These are phyloP conservation scores for Sphaerodactylus townsendi DNA, from an alignment of 2,113 vertebrate genomes.

Conservation along the genomic window DNA sequence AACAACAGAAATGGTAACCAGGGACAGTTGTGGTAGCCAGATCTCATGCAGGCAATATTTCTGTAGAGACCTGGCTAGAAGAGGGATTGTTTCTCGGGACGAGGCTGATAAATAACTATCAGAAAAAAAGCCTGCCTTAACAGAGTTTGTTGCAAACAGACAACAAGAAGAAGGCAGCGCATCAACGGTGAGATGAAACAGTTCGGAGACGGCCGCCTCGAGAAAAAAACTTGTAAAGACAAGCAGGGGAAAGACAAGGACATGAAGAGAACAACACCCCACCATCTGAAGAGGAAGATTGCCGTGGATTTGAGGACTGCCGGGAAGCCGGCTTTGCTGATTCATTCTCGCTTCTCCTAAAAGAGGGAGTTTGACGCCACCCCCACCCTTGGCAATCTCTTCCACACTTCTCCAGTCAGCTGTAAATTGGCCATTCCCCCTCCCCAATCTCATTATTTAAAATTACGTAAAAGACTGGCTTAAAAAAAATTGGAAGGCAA, in stretches of 20 bases:
- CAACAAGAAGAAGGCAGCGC: not conserved
- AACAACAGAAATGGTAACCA: not conserved
- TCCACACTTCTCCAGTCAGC: not conserved
- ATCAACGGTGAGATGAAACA: conserved; percentile 8
- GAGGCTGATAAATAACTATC: conserved; percentile 1
- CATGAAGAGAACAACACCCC: not conserved
- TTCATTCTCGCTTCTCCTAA: not conserved
- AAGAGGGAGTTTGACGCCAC: not conserved
- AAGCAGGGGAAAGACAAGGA: not conserved
- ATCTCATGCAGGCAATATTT: not conserved
- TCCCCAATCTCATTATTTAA: not conserved
- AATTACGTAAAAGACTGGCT: not conserved
- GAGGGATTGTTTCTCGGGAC: not conserved
- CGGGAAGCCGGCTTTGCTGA: not conserved
- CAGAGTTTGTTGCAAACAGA: conserved; percentile 13
- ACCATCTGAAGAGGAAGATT: fast-evolving
- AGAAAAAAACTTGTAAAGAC: not conserved
- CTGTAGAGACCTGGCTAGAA: not conserved
- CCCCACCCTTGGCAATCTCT: not conserved
- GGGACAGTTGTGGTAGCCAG: not conserved
- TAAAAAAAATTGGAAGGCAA: no score
- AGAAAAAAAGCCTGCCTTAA: conserved; percentile 30
- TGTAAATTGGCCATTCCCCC: not conserved
- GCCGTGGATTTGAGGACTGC: not conserved
- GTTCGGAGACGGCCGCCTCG: not conserved